Evolutionary conservation across 2,888 invertebrate species (phyloP), one percentile per base, ranked within the genome.

Genomic region (Myopa tessellatipennis): DNA sequence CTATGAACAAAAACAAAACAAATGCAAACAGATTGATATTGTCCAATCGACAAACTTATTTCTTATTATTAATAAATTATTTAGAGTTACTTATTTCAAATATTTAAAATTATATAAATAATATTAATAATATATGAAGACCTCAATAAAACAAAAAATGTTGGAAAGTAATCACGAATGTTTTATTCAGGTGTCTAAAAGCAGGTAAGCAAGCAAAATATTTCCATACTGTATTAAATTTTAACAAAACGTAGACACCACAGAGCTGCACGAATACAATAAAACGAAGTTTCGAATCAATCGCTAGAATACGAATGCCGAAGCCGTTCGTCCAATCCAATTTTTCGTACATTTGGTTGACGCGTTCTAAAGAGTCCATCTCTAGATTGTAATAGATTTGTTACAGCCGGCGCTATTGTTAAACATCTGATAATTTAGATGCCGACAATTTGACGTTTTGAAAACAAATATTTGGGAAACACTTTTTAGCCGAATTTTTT

Each of bases 31-130:
- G 18, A 58, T 58, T 4, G 6, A 74, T n/a, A n/a, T n/a, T 78
- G 71, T 78, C 75, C 76, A 78, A 78, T 78, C 76, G 78, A 78
- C 55, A 10, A 16, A 78, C 73, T 76, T 78, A 72, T 76, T 76
- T 72, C 67, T 67, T 72, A 69, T 61, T 71, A 75, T 76, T 75
- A 74, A 78, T 65, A 65, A 78, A 76, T 72, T 74, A 77, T 76
- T 72, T 78, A 78, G 75, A 70, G 10, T 74, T 76, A 75, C 61
- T 75, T 77, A 77, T 78, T 73, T 72, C 52, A 77, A 61, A 73
- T 79, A 75, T 78, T 74, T 75, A 79, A 75, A 79, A 58, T 14
- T 63, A 74, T 38, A 50, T 73, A 70, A 34, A 18, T 55, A 70
- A 14, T 34, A 38, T 55, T 36, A 71, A 71, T 52, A 63, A 72